Percentiles rank a stretch among this genome's conserved stretches.
Evolutionary conservation across 1,140 invertebrate genomes (phyloP).

Genomic region (Zaprionus taronus): DNA sequence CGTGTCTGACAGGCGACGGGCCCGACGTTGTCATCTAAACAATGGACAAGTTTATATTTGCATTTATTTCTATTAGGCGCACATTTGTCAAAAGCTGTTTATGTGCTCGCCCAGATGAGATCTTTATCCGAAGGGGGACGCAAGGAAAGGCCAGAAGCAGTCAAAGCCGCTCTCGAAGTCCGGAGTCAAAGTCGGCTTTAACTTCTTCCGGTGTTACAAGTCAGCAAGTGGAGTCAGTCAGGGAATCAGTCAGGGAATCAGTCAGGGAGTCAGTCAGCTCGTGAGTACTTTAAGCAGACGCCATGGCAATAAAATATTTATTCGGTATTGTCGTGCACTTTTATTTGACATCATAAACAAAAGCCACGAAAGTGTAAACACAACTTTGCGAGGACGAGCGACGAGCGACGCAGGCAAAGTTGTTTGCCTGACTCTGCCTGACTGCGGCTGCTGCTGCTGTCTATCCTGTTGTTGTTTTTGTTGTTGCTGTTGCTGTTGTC

Average conservation of each 20-base stretch:
- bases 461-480: background rate
- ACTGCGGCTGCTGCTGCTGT: slow-evolving; percentile 2
- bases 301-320: slow-evolving; percentile 80
- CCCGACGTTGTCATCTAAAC: slow-evolving; percentile 59
- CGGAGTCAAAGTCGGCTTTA: slow-evolving; percentile 37
- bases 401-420: slow-evolving; percentile 22
- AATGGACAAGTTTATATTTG: slow-evolving; percentile 83
- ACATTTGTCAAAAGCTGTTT: slow-evolving; percentile 82
- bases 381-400: slow-evolving; percentile 52
- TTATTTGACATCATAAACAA: slow-evolving; percentile 83
- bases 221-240: slow-evolving; percentile 1
- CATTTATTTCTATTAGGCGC: slow-evolving; percentile 82
- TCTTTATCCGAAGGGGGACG: slow-evolving; percentile 42
- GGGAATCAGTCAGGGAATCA: background rate
- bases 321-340: slow-evolving; percentile 81
- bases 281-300: slow-evolving; percentile 47
- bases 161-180: background rate
- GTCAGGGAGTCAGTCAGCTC: background rate
- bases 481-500: slow-evolving; percentile 22
- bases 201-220: slow-evolving; percentile 15
- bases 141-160: background rate
- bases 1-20: slow-evolving; percentile 73
- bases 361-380: slow-evolving; percentile 83
- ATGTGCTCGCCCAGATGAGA: slow-evolving; percentile 59
- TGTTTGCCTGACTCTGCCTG: slow-evolving; percentile 32